These are phyloP conservation scores for Acrocephalus kingi DNA, from an alignment of 2,113 vertebrate genomes.

Conservation along the genomic window DNA sequence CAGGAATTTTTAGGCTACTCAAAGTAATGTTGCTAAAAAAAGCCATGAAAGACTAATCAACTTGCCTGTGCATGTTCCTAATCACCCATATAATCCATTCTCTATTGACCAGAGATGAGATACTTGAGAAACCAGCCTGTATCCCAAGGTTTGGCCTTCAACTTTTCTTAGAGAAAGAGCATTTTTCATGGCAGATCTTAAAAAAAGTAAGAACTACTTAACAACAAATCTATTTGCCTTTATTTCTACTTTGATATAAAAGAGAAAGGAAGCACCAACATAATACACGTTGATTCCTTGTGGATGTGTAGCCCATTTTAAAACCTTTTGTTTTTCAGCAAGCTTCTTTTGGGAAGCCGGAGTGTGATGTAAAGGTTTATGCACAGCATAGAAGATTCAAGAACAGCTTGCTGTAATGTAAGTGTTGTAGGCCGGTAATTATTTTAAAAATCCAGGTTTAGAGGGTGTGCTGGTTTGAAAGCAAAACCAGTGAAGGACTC, in stretches of 20 bases:
- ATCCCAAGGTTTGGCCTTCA: neutral
- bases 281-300: neutral
- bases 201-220: neutral
- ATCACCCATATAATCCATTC: neutral
- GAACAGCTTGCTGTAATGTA: neutral
- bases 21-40: neutral
- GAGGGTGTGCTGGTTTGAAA: no score
- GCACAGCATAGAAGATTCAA: neutral
- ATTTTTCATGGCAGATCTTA: neutral
- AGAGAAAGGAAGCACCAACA: neutral
- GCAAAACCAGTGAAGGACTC: no score
- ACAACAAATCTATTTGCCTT: neutral
- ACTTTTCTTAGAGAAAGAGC: neutral
- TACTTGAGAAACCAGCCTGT: neutral
- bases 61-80: neutral
- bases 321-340: neutral
- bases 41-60: neutral
- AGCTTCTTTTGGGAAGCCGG: neutral
- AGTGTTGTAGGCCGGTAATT: neutral
- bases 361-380: neutral
- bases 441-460: neutral
- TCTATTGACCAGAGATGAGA: neutral
- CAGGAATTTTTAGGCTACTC: neutral
- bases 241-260: neutral
- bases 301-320: neutral